These are phyloP conservation scores for Trididemnum miniatum DNA, from an alignment of 23 tunicate species.

Conservation along the genomic window DNA sequence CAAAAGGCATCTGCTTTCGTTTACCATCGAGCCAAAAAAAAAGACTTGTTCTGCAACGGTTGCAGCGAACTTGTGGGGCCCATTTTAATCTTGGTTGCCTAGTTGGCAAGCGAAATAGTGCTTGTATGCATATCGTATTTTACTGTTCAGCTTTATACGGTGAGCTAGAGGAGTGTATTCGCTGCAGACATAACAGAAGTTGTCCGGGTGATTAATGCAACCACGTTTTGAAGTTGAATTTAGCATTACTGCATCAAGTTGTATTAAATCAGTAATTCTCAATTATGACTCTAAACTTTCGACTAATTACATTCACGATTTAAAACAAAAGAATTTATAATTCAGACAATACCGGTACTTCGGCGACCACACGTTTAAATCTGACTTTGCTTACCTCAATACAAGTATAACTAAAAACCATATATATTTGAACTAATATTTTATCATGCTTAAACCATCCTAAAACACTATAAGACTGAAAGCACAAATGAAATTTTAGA, in stretches of 20 bases:
- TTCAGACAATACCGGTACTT: too few relatives aligned
- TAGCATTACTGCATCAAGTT: constrained; percentile 5
- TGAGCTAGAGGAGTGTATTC: constrained; percentile 30
- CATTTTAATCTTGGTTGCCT: constrained; percentile 44
- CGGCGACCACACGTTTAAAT: too few relatives aligned
- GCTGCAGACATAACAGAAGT: constrained; percentile 41
- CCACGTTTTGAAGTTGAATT: constrained; percentile 11
- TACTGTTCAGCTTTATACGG: constrained; percentile 39
- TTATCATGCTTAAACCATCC: too few relatives aligned
- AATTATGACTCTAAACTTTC: too few relatives aligned
- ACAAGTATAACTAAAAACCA: too few relatives aligned
- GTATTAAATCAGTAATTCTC: too few relatives aligned
- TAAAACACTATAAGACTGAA: too few relatives aligned
- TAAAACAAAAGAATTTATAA: too few relatives aligned
- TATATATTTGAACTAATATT: too few relatives aligned
- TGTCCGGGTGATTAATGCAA: constrained; percentile 38
- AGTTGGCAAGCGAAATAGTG: constrained; percentile 45
- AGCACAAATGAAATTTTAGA: too few relatives aligned
- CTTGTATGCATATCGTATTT: constrained; percentile 42
- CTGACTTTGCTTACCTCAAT: too few relatives aligned
- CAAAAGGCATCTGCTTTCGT: constrained; percentile 47
- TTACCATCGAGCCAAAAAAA: constrained; percentile 40
- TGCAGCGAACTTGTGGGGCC: constrained; percentile 52
- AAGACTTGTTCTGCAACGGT: constrained; percentile 50
- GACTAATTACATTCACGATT: too few relatives aligned